Evolutionary conservation across 2,888 invertebrate species (phyloP), one percentile per base, ranked within the genome.

Genomic region (Nephrotoma flavescens): DNA sequence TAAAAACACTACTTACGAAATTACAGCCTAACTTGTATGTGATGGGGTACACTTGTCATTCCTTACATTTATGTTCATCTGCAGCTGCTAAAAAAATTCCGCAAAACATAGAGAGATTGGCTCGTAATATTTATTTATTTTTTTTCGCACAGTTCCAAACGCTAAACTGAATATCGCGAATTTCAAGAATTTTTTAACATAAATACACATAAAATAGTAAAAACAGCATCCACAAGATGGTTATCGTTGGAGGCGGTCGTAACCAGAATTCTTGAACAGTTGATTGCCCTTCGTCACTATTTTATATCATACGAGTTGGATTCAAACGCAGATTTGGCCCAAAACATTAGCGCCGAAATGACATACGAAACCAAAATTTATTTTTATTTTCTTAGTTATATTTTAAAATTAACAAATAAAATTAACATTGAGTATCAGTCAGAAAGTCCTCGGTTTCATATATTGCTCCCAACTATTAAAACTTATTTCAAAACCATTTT

Each of bases 181-280:
- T 57, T 57, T 12, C 57, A 57, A 3, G 57, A n/a, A 57, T 12
- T 11, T 57, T 57, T 57, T 12, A 57, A 57, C 57, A 19, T 57
- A 6, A 57, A 57, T 11, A 11, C 12, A 15, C 57, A 57, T 12
- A 57, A 57, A 57, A 57, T 90, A 41, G 86, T 90, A 9, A 88
- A 88, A 83, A 88, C 88, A n/a, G 87, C 89, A 41, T 89, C 89
- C 86, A 90, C 89, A 19, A 87, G 89, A 86, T 90, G 90, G 90
- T 88, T 89, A 9, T 90, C 90, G 12, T 86, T 89, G 44, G 87
- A 88, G 87, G 88, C 87, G 86, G 88, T 88, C 84, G 87, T 89
- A 7, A 83, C 41, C 31, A 87, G 87, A 47, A 87, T 87, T 19
- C 86, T 87, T 44, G 87, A 87, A 83, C 87, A 87, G 57, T 57